Percentiles rank a stretch among this genome's conserved stretches.
These are phyloP conservation scores for Tipula unca DNA, from an alignment of 2,888 invertebrate species.

Conservation along the genomic window DNA sequence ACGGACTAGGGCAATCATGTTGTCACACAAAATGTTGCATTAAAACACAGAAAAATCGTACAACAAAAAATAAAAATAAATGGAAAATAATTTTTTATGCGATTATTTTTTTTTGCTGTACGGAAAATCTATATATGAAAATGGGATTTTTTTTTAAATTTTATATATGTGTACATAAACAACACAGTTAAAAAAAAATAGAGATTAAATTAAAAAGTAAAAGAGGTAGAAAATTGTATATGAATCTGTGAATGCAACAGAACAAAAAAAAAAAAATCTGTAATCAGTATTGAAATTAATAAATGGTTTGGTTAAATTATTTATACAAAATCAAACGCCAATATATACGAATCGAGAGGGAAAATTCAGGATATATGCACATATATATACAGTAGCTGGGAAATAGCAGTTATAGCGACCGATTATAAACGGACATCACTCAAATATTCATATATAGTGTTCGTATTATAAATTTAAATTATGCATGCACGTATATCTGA, in stretches of 20 bases:
- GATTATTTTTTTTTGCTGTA: background rate
- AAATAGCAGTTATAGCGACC: background rate
- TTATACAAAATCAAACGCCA: background rate
- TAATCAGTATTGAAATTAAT: background rate
- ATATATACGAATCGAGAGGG: background rate
- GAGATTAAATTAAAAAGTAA: background rate
- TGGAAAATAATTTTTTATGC: background rate
- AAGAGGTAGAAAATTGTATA: background rate
- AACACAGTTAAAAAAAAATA: background rate
- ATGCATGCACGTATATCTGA: background rate
- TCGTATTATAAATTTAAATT: background rate
- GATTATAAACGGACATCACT: background rate
- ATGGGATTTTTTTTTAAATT: background rate
- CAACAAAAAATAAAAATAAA: background rate
- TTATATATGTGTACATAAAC: background rate
- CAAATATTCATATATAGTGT: background rate
- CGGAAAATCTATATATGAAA: background rate
- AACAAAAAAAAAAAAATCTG: background rate
- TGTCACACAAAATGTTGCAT: conserved; percentile 14
- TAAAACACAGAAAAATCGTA: background rate
- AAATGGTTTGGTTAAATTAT: conserved; percentile 8
- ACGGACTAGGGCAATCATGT: background rate
- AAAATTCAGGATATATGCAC: background rate
- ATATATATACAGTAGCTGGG: background rate
- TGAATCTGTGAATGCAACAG: background rate